These are phyloP conservation scores for Poecilia velifera DNA, from an alignment of 2,797 vertebrate genomes.

Conservation along the genomic window DNA sequence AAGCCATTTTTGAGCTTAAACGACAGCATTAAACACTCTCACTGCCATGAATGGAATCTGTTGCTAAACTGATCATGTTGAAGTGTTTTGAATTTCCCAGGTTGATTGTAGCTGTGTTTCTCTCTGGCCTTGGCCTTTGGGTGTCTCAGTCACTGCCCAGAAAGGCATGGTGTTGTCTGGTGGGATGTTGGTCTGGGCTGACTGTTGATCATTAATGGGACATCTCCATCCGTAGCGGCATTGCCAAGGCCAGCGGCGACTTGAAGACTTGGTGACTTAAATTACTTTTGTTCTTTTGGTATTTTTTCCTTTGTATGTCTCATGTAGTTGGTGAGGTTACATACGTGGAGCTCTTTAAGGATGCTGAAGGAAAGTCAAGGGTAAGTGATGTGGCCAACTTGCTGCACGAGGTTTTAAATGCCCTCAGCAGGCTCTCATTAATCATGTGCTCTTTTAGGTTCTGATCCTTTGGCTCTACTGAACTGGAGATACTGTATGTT, in stretches of 20 bases:
- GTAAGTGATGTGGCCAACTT: conserved; percentile 98
- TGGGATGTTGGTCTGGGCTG: conserved; percentile 95
- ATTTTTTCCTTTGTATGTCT: conserved; percentile 99
- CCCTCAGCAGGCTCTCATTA: conserved; percentile 93
- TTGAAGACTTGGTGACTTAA: conserved; percentile 97
- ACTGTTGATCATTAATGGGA: conserved; percentile 98
- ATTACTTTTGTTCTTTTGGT: conserved; percentile 99
- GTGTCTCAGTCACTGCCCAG: conserved; percentile 92
- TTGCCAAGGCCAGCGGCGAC: conserved; percentile 94
- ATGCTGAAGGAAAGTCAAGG: conserved; percentile 99
- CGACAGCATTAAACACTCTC: conserved; percentile 84
- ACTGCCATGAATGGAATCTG: conserved; percentile 81
- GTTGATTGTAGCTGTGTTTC: conserved; percentile 91
- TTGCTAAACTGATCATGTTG: conserved; percentile 93
- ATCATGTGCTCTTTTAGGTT: conserved; percentile 81
- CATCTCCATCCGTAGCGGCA: conserved; percentile 93
- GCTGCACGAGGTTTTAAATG: conserved; percentile 97
- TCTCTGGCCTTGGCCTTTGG: conserved; percentile 92
- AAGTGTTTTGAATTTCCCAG: conserved; percentile 90
- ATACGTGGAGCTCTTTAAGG: conserved; percentile 99
- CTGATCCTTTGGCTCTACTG: conserved; percentile 77
- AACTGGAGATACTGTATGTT: conserved; percentile 79
- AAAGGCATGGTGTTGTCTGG: conserved; percentile 93
- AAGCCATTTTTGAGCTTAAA: conserved; percentile 83
- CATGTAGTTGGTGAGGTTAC: conserved; percentile 99